These are phyloP conservation scores for Meda fulgida DNA, from an alignment of 2,797 vertebrate species.

Conservation along the genomic window DNA sequence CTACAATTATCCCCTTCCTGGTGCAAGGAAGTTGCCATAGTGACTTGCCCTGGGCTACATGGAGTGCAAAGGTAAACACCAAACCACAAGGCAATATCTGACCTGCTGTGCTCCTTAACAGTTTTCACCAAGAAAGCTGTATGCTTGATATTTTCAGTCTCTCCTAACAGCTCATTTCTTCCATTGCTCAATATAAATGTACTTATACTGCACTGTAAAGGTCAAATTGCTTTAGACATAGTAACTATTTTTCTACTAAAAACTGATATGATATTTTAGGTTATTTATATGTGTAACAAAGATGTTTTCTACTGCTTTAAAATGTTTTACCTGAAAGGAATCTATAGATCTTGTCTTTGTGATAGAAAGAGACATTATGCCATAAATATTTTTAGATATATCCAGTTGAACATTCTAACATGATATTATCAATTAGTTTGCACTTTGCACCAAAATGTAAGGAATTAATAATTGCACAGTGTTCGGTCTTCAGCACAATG, in stretches of 20 bases:
- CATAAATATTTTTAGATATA: neutral
- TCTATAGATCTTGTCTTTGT: neutral
- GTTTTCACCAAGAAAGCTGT: constrained; percentile 34
- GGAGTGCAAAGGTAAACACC: constrained; percentile 36
- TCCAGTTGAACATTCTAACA: neutral
- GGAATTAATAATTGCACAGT: neutral
- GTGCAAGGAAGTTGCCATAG: constrained; percentile 35
- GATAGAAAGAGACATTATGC: neutral
- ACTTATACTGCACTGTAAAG: neutral
- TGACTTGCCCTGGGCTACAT: constrained; percentile 8
- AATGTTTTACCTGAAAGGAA: neutral
- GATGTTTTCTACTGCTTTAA: neutral
- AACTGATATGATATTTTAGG: neutral
- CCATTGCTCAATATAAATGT: neutral
- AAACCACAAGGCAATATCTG: constrained; percentile 38
- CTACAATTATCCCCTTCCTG: constrained; percentile 46
- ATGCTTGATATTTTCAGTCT: constrained; percentile 5
- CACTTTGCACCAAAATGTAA: neutral
- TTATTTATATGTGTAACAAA: neutral
- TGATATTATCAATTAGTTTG: neutral
- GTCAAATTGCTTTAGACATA: neutral
- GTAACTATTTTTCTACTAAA: neutral
- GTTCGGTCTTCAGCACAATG: neutral
- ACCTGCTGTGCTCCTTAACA: constrained; percentile 15
- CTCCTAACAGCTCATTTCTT: constrained; percentile 8